A percentile compares a stretch with the other conserved stretches of the same genome.
phyloP scores from a whole-genome alignment of 2,888 invertebrate species.

The Andrena minutula region DNA sequence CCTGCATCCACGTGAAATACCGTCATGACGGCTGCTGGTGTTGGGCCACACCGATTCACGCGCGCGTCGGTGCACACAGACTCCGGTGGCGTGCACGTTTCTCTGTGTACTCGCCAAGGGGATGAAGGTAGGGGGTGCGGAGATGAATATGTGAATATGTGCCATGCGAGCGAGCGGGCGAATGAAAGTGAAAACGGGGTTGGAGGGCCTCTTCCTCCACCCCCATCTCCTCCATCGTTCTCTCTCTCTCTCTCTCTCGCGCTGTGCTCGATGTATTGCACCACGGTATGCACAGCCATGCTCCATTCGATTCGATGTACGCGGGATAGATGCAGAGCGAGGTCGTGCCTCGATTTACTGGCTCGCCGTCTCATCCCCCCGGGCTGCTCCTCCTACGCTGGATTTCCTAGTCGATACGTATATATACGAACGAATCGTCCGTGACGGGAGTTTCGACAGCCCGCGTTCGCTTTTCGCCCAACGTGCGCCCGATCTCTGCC shows the following conservation, averaged over 20 bases:
- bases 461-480: slow-evolving; percentile 12
- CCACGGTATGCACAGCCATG: slow-evolving; percentile 70
- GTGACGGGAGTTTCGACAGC: slow-evolving; percentile 61
- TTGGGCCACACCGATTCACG: slow-evolving; percentile 17
- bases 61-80: background rate
- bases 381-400: slow-evolving; percentile 30
- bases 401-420: slow-evolving; percentile 59
- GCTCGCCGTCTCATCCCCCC: slow-evolving; percentile 39
- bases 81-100: slow-evolving; percentile 28
- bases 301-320: slow-evolving; percentile 75
- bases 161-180: slow-evolving; percentile 76
- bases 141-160: slow-evolving; percentile 81
- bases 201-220: slow-evolving; percentile 73
- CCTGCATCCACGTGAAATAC: slow-evolving; percentile 68
- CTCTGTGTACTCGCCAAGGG: slow-evolving; percentile 56
- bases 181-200: slow-evolving; percentile 81
- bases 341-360: slow-evolving; percentile 65
- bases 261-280: slow-evolving; percentile 69
- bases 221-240: slow-evolving; percentile 47
- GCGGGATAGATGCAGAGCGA: slow-evolving; percentile 69
- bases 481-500: background rate
- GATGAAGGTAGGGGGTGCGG: slow-evolving; percentile 60
- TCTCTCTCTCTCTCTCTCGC: slow-evolving; percentile 49
- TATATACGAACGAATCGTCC: slow-evolving; percentile 54
- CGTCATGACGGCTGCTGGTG: slow-evolving; percentile 37